Percentiles rank a stretch among this genome's conserved stretches.
These are phyloP conservation scores for Squalus acanthias DNA, from an alignment of 2,797 vertebrate species.

Conservation along the genomic window DNA sequence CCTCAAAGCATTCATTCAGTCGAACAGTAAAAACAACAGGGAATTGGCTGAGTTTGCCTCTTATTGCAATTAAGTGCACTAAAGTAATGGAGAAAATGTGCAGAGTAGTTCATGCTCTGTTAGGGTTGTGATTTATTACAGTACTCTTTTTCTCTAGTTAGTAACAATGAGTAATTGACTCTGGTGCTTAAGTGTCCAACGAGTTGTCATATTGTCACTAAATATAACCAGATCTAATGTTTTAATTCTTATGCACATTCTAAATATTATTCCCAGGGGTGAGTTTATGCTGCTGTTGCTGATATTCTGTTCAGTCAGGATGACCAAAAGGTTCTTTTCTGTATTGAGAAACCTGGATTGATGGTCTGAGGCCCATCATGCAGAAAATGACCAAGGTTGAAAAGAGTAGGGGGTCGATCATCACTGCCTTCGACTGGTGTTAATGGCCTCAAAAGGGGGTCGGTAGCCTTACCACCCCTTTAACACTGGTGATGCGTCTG, in stretches of 20 bases:
- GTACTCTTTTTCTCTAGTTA: conserved; percentile 15
- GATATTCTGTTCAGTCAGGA: not conserved
- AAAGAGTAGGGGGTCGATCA: not conserved
- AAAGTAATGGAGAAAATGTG: conserved; percentile 31
- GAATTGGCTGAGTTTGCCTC: conserved; percentile 10
- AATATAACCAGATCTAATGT: not conserved
- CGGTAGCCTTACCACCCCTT: not conserved
- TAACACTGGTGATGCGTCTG: not conserved
- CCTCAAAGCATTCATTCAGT: conserved; percentile 26
- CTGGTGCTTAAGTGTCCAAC: conserved; percentile 7
- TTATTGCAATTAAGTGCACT: conserved; percentile 6
- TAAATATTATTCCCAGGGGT: not conserved
- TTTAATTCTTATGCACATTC: not conserved
- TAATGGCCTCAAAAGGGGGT: not conserved
- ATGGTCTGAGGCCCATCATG: not conserved
- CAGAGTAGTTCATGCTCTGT: conserved; percentile 27
- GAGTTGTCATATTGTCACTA: not conserved
- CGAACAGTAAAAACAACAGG: not conserved
- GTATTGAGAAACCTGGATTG: not conserved
- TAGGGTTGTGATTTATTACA: conserved; percentile 17
- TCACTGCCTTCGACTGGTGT: not conserved
- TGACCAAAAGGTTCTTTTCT: not conserved
- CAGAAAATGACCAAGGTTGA: not conserved
- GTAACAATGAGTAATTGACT: conserved; percentile 28
- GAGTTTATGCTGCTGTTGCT: not conserved